Conservation (phyloP, 2,797 vertebrate genomes). For the Oreochromis grahami region DNA sequence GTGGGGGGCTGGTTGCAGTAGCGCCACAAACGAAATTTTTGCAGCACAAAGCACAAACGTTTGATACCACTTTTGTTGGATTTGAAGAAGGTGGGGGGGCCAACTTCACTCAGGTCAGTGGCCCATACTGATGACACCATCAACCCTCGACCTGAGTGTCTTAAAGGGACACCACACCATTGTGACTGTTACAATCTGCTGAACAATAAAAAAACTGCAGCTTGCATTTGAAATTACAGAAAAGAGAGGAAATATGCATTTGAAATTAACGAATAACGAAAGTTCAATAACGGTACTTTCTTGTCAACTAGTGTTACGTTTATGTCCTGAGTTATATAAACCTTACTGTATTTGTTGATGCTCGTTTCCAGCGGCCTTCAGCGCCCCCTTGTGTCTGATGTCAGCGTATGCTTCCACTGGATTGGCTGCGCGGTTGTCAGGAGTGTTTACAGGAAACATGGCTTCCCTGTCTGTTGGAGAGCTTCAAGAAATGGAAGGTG, state of each 20-base stretch:
- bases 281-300: neutral
- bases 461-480: slow-evolving; percentile 78
- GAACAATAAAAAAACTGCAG: neutral
- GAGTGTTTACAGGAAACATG: slow-evolving; percentile 77
- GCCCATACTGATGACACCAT: no score
- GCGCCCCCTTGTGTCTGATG: slow-evolving; percentile 13
- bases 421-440: slow-evolving; percentile 72
- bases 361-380: neutral
- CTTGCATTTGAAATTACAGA: no score
- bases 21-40: no score
- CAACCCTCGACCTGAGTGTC: no score
- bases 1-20: no score
- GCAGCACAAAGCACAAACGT: no score
- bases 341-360: neutral
- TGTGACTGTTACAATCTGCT: no score
- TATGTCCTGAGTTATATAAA: neutral
- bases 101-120: no score
- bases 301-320: neutral
- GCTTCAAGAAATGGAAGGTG: slow-evolving; percentile 86
- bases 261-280: neutral
- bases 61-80: no score
- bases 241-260: neutral
- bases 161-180: no score
- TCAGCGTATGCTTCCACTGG: neutral
- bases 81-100: no score